Evolutionary conservation across 1,140 invertebrate genomes (phyloP).

Genomic region (Penaeus indicus): DNA sequence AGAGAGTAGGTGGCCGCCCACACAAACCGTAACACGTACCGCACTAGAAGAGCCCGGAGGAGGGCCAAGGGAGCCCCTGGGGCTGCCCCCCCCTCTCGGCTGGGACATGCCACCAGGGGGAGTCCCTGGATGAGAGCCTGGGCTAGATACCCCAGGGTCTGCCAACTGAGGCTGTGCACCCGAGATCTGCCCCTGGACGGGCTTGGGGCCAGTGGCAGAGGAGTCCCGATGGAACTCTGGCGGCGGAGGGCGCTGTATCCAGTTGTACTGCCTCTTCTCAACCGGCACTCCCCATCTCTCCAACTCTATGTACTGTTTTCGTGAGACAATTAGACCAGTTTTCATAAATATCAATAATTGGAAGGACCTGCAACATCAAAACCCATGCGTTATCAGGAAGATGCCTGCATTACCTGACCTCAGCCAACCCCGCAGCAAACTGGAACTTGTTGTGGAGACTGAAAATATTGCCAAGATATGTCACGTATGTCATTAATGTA

Average conservation of each 20-base stretch:
- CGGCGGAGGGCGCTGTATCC: conserved; percentile 90
- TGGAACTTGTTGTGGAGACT: conserved; percentile 46
- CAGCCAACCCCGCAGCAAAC: conserved; percentile 48
- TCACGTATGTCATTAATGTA: conserved; percentile 57
- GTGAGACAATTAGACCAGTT: conserved; percentile 58
- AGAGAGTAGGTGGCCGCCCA: conserved; percentile 51
- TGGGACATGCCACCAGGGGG: conserved; percentile 31
- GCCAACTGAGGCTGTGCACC: conserved; percentile 42
- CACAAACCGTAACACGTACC: conserved; percentile 58
- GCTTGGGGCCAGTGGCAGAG: conserved; percentile 77
- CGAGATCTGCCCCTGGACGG: conserved; percentile 45
- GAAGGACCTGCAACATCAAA: conserved; percentile 52
- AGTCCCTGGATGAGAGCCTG: conserved; percentile 54
- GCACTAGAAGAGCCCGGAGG: conserved; percentile 45
- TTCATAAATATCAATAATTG: conserved; percentile 32
- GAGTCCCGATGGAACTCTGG: conserved; percentile 79
- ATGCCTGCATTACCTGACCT: conserved; percentile 49
- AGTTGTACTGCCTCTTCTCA: conserved; percentile 86
- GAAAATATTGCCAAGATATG: conserved; percentile 59
- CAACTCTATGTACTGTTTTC: conserved; percentile 83
- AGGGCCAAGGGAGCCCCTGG: conserved; percentile 50
- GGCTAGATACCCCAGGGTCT: conserved; percentile 50
- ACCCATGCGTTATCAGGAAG: conserved; percentile 45
- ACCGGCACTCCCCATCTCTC: conserved; percentile 89
- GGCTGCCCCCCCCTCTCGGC: conserved; percentile 55